Evolutionary conservation across 1,140 invertebrate genomes (phyloP), one percentile per base, ranked within the genome.

Genomic region (Thaumatotibia leucotreta): DNA sequence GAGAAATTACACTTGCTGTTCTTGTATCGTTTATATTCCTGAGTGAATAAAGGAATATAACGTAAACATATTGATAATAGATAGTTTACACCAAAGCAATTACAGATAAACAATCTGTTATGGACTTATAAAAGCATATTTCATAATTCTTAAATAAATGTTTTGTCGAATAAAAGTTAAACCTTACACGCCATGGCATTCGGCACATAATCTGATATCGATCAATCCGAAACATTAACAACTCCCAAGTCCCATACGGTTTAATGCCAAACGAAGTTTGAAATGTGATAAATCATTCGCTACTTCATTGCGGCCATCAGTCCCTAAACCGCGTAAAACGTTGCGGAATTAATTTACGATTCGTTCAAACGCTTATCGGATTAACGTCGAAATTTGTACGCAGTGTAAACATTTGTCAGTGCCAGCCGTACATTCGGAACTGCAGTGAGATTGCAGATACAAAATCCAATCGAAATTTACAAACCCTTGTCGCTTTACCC

Each of bases 331-430:
- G 50, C 70, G 65, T 71, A 66, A 54, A 63, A 74, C 67, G 61
- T 67, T 65, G 62, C 65, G 23, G 68, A 72, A 70, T 75, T 69
- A 68, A 69, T 75, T 64, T 69, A 80, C 70, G 69, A 73, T 75
- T 72, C 69, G 73, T 79, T 73, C 63, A 65, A 67, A 63, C 65
- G 67, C 66, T 79, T 76, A 79, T 70, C 70, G 72, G 79, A 83
- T 86, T 86, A 83, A 77, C 82, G 83, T 85, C 80, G 78, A 86
- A 88, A 86, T 89, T 89, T 85, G 84, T 88, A 84, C 77, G 74
- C 79, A 75, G 79, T 85, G 82, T 83, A 86, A 88, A 88, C 85
- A 87, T 88, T 87, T 82, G 80, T 84, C 83, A 82, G 80, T 82
- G 79, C 83, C 79, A 85, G 77, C 69, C 77, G 74, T 80, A 82